A percentile compares a stretch with the other conserved stretches of the same genome.
Conservation (phyloP, 1,140 invertebrate genomes). For the Lethocerus indicus region DNA sequence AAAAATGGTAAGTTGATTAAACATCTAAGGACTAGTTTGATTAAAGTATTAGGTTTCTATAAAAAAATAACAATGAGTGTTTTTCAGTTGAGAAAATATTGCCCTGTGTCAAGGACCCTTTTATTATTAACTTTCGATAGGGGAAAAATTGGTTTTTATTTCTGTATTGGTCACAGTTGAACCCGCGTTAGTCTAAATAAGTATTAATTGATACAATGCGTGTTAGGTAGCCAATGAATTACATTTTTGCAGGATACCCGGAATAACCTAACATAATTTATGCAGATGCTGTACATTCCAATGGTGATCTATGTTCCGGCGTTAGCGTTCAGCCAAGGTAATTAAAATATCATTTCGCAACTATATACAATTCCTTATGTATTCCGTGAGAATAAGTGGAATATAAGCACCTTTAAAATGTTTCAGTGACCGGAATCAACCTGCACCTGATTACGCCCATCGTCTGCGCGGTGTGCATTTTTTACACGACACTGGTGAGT, state of each 20-base stretch:
- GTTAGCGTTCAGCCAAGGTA: conserved; percentile 24
- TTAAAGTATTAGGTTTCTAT: conserved; percentile 5
- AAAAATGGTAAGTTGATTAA: conserved; percentile 29
- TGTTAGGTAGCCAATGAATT: no score
- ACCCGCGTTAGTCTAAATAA: neutral
- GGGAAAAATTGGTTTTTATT: no score
- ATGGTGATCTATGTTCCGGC: conserved; percentile 25
- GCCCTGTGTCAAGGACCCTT: no score
- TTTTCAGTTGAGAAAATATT: no score
- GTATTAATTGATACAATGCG: neutral
- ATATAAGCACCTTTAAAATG: neutral
- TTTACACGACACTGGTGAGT: conserved; percentile 21
- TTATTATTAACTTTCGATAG: no score
- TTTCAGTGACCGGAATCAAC: conserved; percentile 20
- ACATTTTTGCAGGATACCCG: no score
- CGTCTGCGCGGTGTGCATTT: conserved; percentile 20
- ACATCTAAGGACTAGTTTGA: neutral
- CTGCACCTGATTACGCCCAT: conserved; percentile 19
- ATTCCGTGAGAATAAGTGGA: no score
- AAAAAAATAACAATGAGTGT: no score
- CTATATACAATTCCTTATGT: no score
- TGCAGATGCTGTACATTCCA: conserved; percentile 22
- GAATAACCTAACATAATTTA: neutral
- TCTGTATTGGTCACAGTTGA: no score
- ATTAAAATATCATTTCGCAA: neutral